These are phyloP conservation scores for Danaus melanippus DNA, from an alignment of 1,140 invertebrate genomes.

Conservation along the genomic window DNA sequence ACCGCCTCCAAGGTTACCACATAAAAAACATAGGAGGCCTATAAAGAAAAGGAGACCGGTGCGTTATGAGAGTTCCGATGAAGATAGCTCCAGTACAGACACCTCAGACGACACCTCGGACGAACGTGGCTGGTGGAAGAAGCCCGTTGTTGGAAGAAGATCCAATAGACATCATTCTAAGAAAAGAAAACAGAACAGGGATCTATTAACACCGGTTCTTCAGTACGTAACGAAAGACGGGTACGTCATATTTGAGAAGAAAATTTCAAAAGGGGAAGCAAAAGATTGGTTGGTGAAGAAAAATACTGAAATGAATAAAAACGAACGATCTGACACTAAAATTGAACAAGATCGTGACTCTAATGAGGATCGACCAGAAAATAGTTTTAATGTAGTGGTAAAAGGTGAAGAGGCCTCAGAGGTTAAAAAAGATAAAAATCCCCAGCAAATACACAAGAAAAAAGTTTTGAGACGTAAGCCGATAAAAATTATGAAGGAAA, in stretches of 20 bases:
- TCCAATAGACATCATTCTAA: slow-evolving; percentile 20
- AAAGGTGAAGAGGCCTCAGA: slow-evolving; percentile 20
- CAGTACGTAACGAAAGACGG: slow-evolving; percentile 61
- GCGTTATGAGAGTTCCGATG: slow-evolving; percentile 13
- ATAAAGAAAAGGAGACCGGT: slow-evolving; percentile 18
- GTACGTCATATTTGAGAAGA: slow-evolving; percentile 60
- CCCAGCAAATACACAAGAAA: slow-evolving; percentile 5
- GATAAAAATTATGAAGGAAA: slow-evolving; percentile 5
- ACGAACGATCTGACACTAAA: slow-evolving; percentile 12
- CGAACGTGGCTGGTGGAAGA: slow-evolving; percentile 36
- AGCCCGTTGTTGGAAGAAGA: slow-evolving; percentile 18
- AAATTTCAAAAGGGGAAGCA: slow-evolving; percentile 53
- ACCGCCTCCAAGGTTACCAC: slow-evolving; percentile 7
- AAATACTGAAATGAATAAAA: slow-evolving; percentile 16
- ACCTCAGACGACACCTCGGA: slow-evolving; percentile 28
- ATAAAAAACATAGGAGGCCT: slow-evolving; percentile 17
- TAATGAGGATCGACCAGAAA: slow-evolving; percentile 12
- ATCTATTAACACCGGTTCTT: slow-evolving; percentile 42
- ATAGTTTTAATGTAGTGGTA: slow-evolving; percentile 9
- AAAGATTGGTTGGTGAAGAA: slow-evolving; percentile 44
- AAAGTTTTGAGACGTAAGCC: slow-evolving; percentile 8
- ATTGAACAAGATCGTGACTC: slow-evolving; percentile 20
- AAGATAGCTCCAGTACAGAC: slow-evolving; percentile 30
- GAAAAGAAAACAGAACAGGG: slow-evolving; percentile 26
- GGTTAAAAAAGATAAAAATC: slow-evolving; percentile 19